Evolutionary conservation across 2,888 invertebrate genomes (phyloP), one percentile per base, ranked within the genome.

Genomic region (Panorpa germanica): DNA sequence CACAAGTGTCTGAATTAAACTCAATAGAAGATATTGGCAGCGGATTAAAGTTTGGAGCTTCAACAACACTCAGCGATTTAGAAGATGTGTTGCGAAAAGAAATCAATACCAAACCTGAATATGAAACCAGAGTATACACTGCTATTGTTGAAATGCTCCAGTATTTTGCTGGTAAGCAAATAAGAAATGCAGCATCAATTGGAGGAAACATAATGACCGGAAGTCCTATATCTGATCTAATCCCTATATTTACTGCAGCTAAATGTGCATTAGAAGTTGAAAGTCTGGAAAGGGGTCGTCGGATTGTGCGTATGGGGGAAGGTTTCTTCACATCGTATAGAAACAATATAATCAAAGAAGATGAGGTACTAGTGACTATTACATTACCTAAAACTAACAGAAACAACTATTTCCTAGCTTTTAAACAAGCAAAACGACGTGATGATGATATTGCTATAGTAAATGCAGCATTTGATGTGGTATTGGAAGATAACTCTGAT

Each of bases 391-490:
- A 68, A 43, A 70, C 76, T 0, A 48, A 48, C 16, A 44, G 61
- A 45, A 59, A 65, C 42, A 77, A 85, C 56, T 76, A 69, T 54
- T 73, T 85, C 44, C 67, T 72, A 43, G 80, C 80, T 1, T 88
- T 77, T 46, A 95, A 95, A 50, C 93, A 93, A 62, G 78, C 93
- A 0, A 74, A 78, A 44, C 58, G 95, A 36, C 63, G 82, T 32
- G 93, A 95, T 43, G 93, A 95, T 48, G 95, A 95, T 48, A 93
- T 95, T 40, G 85, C 93, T 3, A 90, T 95, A 41, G 93, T 93
- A 0, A 95, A 90, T 44, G 72, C 78, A 33, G 78, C 80, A 1
- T 63, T 90, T 38, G 74, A 73, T 45, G 66, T 90, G 0, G 53
- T 47, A 26, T 69, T 90, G 36, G 50, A 68, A 41, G 46, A 57